Conservation (phyloP, 2,797 vertebrate genomes). For the Helarctos malayanus region DNA sequence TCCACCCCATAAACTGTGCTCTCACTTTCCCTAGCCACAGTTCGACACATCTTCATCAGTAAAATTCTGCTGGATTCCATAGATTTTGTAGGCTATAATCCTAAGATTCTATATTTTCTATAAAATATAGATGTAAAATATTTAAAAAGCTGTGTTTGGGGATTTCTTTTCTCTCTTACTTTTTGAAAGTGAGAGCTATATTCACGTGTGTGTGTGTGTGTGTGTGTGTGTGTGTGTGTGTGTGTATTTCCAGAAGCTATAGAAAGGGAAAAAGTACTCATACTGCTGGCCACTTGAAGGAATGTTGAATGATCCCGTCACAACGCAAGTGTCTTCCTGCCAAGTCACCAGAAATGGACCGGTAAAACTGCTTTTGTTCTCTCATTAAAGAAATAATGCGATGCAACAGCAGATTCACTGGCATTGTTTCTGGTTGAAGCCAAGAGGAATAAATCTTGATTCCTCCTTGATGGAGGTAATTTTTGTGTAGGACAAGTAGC, state of each 20-base stretch:
- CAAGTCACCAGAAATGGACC: background rate
- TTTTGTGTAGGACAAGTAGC: background rate
- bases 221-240: background rate
- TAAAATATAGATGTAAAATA: background rate
- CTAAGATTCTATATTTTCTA: background rate
- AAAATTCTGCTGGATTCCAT: background rate
- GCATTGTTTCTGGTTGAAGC: slow-evolving; percentile 30
- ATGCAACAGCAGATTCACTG: slow-evolving; percentile 37
- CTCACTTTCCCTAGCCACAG: background rate
- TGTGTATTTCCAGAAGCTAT: background rate
- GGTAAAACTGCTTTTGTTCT: slow-evolving; percentile 23
- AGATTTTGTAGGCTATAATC: background rate
- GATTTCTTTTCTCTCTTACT: background rate
- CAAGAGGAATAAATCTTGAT: background rate
- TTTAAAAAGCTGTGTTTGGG: background rate
- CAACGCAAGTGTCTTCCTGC: background rate
- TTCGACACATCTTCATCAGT: background rate
- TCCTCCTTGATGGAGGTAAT: background rate
- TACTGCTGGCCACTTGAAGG: background rate
- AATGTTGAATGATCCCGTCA: background rate
- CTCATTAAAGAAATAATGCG: slow-evolving; percentile 59
- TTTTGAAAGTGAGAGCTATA: background rate
- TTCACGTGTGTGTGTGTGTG: background rate
- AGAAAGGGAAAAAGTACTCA: background rate
- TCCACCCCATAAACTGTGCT: background rate